These are phyloP conservation scores for Biston betularia DNA, from an alignment of 2,888 invertebrate species.

Conservation along the genomic window DNA sequence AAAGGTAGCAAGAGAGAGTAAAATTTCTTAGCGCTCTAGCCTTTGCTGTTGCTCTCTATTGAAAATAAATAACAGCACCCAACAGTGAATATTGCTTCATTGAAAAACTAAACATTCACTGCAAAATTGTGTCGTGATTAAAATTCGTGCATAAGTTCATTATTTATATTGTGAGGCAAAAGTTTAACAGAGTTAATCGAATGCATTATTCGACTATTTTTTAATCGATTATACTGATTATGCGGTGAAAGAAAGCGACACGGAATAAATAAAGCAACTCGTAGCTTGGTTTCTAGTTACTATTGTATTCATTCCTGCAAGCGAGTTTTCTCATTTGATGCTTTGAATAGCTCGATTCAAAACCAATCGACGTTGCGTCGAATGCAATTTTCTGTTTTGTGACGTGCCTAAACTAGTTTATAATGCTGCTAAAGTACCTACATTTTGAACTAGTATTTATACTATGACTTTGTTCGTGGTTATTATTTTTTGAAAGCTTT, in stretches of 20 bases:
- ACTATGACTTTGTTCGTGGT: too few species aligned
- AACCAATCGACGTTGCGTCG: conserved; percentile 10
- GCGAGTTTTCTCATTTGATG: conserved; percentile 21
- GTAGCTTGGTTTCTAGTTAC: conserved; percentile 10
- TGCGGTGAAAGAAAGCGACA: conserved; percentile 9
- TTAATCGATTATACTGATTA: conserved; percentile 20
- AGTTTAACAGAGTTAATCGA: conserved; percentile 25
- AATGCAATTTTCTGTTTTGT: conserved; percentile 20
- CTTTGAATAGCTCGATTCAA: conserved; percentile 7
- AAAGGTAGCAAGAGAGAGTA: not conserved
- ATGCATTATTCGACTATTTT: conserved; percentile 17
- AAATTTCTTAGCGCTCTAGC: not conserved
- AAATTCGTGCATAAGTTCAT: conserved; percentile 16
- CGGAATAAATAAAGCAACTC: conserved; percentile 7
- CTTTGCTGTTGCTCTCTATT: not conserved
- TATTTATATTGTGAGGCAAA: conserved; percentile 14
- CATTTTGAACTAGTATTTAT: not conserved
- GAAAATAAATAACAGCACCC: conserved; percentile 10
- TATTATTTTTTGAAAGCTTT: too few species aligned
- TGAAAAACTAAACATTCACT: conserved; percentile 12
- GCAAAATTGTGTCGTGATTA: conserved; percentile 18
- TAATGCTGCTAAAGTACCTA: not conserved
- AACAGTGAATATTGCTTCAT: conserved; percentile 8
- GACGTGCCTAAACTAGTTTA: conserved; percentile 13
- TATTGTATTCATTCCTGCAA: not conserved